phyloP scores from a whole-genome alignment of 2,888 invertebrate genomes.

The Rhagium mordax region DNA sequence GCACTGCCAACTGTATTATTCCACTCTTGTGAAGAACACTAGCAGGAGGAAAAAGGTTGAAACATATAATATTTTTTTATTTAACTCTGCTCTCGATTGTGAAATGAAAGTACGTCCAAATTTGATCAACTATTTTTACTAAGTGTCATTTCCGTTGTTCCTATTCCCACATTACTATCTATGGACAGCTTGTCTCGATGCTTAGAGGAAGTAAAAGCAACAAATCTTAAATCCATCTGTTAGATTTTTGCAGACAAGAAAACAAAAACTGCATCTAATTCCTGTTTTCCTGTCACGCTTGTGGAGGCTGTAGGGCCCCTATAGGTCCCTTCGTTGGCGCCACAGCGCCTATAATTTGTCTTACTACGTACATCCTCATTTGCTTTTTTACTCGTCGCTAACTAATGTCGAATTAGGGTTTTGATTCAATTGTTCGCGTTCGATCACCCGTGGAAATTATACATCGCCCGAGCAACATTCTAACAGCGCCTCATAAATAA shows the following conservation, averaged over 20 bases:
- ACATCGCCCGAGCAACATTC: not conserved
- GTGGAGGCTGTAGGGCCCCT: not conserved
- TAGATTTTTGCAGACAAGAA: not conserved
- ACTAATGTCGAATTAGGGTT: not conserved
- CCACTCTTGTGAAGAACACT: no score
- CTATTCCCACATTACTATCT: not conserved
- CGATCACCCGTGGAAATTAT: not conserved
- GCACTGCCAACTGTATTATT: no score
- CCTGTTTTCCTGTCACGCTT: no score
- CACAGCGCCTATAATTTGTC: not conserved
- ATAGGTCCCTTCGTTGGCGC: not conserved
- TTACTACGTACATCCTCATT: not conserved
- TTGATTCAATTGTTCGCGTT: not conserved
- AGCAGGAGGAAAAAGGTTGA: no score
- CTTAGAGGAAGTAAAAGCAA: not conserved
- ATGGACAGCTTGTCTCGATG: not conserved
- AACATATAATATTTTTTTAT: no score
- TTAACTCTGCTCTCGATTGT: no score
- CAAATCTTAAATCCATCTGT: not conserved
- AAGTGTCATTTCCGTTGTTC: not conserved
- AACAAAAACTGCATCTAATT: no score
- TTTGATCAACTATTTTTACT: no score
- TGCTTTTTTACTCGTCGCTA: not conserved
- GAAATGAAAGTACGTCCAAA: no score
- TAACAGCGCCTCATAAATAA: not conserved